phyloP scores from a whole-genome alignment of 2,113 vertebrate species.

The Oreochromis tanganicae region DNA sequence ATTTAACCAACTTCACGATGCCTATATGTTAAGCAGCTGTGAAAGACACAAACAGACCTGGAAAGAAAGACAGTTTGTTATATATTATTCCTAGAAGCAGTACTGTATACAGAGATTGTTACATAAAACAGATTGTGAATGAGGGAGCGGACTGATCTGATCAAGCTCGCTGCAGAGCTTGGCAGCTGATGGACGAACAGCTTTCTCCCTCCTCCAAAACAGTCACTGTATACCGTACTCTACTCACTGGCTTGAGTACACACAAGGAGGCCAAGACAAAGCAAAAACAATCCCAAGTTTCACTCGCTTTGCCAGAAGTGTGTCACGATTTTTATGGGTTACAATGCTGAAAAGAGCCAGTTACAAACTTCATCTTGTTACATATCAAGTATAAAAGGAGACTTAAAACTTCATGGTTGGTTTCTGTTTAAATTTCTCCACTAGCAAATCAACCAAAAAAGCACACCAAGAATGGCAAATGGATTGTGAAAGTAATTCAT shows the following conservation, averaged over 20 bases:
- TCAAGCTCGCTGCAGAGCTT: slow-evolving; percentile 9
- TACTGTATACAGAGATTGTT: background rate
- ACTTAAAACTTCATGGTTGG: background rate
- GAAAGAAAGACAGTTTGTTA: background rate
- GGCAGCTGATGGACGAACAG: slow-evolving; percentile 36
- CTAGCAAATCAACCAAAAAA: background rate
- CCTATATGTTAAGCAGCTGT: background rate
- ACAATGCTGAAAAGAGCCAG: background rate
- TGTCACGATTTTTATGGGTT: slow-evolving; percentile 1
- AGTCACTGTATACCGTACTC: slow-evolving; percentile 4
- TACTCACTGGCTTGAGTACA: slow-evolving; percentile 22
- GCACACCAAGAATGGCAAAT: background rate
- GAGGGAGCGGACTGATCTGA: slow-evolving; percentile 7
- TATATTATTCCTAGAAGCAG: background rate
- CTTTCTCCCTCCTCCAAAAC: slow-evolving; percentile 40
- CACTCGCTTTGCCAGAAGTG: background rate
- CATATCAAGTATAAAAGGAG: background rate
- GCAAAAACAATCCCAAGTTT: slow-evolving; percentile 14
- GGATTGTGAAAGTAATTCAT: background rate
- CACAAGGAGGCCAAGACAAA: slow-evolving; percentile 17
- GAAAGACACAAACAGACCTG: background rate
- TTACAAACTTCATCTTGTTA: background rate
- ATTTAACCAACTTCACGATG: background rate
- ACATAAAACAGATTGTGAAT: slow-evolving; percentile 32
- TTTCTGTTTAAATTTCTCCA: background rate